Percentiles rank a stretch among this genome's conserved stretches.
Evolutionary conservation across 2,797 vertebrate species (phyloP).

Genomic region (Oreonectes daqikongensis): DNA sequence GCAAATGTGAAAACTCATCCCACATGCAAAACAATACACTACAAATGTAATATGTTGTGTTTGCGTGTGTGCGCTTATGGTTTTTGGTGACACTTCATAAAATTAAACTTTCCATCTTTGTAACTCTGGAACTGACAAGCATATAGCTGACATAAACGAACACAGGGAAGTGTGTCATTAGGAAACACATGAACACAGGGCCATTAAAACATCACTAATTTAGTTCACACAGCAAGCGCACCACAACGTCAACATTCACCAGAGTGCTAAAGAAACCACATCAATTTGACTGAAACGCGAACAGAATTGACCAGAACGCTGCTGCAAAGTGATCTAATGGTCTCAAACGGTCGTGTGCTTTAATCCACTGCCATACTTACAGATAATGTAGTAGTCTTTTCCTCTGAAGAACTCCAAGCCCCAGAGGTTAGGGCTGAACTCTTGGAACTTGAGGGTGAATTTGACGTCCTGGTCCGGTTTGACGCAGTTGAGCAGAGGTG

Average conservation of each 20-base stretch:
- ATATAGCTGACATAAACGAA: not conserved
- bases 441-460: slow-evolving; percentile 99
- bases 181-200: not conserved
- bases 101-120: slow-evolving; percentile 1
- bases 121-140: not conserved
- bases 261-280: slow-evolving; percentile 9
- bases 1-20: slow-evolving; percentile 20
- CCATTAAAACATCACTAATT: slow-evolving; percentile 25
- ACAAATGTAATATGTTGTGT: not conserved
- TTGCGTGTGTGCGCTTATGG: too few relatives aligned
- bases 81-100: slow-evolving; percentile 3
- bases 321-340: not conserved
- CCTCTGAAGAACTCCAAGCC: slow-evolving; percentile 97
- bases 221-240: not conserved
- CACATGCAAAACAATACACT: slow-evolving; percentile 18
- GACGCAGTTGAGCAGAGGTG: slow-evolving; percentile 95
- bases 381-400: slow-evolving; percentile 98
- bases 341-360: not conserved
- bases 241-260: slow-evolving; percentile 15
- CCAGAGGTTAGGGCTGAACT: slow-evolving; percentile 98
- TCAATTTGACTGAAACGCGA: not conserved
- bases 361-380: slow-evolving; percentile 80
- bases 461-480: slow-evolving; percentile 98
- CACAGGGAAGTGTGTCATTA: slow-evolving; percentile 15
- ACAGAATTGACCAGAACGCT: not conserved